Conservation (phyloP, 2,113 vertebrate species). For the Strix aluco region DNA sequence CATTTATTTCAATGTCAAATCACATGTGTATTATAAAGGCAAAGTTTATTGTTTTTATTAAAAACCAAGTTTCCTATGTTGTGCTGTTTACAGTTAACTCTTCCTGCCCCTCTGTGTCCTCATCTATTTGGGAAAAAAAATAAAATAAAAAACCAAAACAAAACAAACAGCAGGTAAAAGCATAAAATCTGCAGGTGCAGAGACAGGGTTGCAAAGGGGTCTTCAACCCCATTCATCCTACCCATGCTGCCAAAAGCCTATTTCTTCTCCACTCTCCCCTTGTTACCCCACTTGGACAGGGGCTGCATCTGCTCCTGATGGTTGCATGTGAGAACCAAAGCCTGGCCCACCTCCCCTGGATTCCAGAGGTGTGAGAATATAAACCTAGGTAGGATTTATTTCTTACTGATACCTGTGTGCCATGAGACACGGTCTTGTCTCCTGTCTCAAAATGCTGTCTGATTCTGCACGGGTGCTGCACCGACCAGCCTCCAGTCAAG, state of each 20-base stretch:
- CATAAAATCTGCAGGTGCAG: not conserved
- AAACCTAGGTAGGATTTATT: not conserved
- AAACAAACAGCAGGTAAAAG: not conserved
- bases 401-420: not conserved
- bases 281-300: not conserved
- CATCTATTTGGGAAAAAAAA: not conserved
- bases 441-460: not conserved
- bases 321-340: not conserved
- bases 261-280: not conserved
- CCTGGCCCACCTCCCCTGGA: not conserved
- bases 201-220: not conserved
- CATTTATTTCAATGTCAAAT: constrained; percentile 81
- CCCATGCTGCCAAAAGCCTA: not conserved
- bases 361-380: not conserved
- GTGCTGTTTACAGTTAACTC: constrained; percentile 65
- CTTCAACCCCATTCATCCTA: not conserved
- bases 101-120: not conserved
- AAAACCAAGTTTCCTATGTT: constrained; percentile 61
- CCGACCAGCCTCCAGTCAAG: not conserved
- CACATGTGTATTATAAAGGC: constrained; percentile 79
- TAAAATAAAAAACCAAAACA: not conserved
- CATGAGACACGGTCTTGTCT: accelerated
- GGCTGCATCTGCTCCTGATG: not conserved
- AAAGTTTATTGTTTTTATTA: constrained; percentile 75
- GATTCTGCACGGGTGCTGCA: not conserved